phyloP scores from a whole-genome alignment of 2,113 vertebrate genomes.

The Cololabis saira region DNA sequence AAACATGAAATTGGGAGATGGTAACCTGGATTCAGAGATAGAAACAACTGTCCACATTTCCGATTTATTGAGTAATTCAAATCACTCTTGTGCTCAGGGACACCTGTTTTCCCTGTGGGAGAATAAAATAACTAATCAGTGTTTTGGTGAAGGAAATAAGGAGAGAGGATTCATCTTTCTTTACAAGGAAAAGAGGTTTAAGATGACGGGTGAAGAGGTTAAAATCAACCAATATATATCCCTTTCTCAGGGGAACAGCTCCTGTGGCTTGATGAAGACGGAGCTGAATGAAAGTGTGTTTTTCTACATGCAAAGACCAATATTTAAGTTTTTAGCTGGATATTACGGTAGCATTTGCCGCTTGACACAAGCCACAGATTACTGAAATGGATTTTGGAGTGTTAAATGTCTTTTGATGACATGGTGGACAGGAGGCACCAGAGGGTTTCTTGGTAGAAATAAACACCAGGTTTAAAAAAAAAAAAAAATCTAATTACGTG shows the following conservation, averaged over 20 bases:
- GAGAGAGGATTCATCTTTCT: background rate
- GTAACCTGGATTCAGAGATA: background rate
- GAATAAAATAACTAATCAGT: background rate
- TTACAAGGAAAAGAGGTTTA: background rate
- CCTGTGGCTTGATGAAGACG: background rate
- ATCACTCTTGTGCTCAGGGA: conserved; percentile 22
- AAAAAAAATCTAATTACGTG: background rate
- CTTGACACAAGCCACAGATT: no score
- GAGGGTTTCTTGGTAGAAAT: no score
- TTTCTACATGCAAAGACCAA: background rate
- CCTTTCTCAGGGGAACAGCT: background rate
- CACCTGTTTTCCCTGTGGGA: background rate
- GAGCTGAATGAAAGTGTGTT: no score
- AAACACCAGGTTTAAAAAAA: background rate
- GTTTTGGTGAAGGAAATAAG: conserved; percentile 4
- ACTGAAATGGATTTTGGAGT: no score
- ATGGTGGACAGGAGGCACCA: no score
- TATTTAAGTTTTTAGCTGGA: no score
- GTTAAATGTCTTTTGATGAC: background rate
- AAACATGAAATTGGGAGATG: background rate
- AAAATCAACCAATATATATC: background rate
- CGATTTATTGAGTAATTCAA: background rate
- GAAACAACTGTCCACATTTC: background rate
- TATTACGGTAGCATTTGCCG: no score
- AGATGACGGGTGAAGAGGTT: background rate